Percentiles rank a stretch among this genome's conserved stretches.
Conservation (phyloP, 2,888 invertebrate species). For the Chrysolina haemoptera region DNA sequence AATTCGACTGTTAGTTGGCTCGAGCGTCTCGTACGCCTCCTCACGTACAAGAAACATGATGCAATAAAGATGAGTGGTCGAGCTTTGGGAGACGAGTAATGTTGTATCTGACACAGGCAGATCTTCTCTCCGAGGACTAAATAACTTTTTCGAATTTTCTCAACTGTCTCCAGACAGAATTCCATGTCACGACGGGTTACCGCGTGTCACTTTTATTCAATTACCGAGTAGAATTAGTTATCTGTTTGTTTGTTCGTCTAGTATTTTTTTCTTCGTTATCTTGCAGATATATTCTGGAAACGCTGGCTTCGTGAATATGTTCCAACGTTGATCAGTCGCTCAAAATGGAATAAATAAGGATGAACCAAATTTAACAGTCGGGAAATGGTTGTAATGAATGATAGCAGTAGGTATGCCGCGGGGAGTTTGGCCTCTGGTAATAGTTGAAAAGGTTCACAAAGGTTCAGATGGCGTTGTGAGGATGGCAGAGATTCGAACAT, state of each 20-base stretch:
- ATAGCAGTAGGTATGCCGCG: too few relatives aligned
- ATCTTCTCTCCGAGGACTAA: constrained; percentile 43
- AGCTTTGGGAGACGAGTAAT: constrained; percentile 39
- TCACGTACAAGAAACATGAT: constrained; percentile 65
- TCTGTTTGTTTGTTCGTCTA: not conserved
- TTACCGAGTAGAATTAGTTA: not conserved
- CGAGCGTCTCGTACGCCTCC: constrained; percentile 51
- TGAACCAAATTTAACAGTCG: too few relatives aligned
- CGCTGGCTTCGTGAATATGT: too few relatives aligned
- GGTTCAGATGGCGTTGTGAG: too few relatives aligned
- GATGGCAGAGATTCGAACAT: too few relatives aligned
- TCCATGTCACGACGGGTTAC: not conserved
- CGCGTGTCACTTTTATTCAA: not conserved
- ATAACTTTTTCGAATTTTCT: constrained; percentile 39
- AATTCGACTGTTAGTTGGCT: constrained; percentile 13
- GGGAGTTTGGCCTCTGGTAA: too few relatives aligned
- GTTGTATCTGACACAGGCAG: constrained; percentile 47
- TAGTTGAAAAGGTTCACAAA: too few relatives aligned
- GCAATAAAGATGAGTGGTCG: constrained; percentile 65
- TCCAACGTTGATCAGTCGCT: too few relatives aligned
- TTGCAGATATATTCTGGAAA: too few relatives aligned
- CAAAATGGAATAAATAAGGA: too few relatives aligned
- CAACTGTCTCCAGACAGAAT: constrained; percentile 37
- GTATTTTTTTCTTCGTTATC: too few relatives aligned
- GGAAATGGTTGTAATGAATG: too few relatives aligned